A percentile compares a stretch with the other conserved stretches of the same genome.
Evolutionary conservation across 2,113 vertebrate species (phyloP).

Genomic region (Semicossyphus pulcher): DNA sequence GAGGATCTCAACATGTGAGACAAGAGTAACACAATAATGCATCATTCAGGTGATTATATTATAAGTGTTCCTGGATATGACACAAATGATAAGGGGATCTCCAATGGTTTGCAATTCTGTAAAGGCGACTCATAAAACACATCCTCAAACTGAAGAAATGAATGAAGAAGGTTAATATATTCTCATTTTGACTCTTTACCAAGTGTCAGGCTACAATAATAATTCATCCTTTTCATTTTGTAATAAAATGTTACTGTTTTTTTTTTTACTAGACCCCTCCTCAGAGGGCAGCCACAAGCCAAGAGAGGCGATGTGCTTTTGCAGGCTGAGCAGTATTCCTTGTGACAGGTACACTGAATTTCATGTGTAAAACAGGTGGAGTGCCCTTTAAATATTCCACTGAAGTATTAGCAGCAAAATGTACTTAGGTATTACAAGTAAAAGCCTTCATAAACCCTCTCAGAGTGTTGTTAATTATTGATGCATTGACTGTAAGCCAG

Average conservation of each 20-base stretch:
- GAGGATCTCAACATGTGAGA: conserved; percentile 3
- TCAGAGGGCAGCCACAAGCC: neutral
- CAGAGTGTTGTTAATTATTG: conserved; percentile 1
- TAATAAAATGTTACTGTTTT: neutral
- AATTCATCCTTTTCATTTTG: neutral
- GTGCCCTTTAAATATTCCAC: neutral
- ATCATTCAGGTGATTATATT: neutral
- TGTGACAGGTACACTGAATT: neutral
- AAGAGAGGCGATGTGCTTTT: neutral
- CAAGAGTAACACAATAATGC: neutral
- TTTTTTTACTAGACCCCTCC: neutral
- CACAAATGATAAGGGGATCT: neutral
- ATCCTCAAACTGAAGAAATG: neutral
- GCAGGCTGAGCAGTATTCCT: neutral
- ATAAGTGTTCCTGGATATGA: neutral
- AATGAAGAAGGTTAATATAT: too few relatives aligned
- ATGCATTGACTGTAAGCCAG: neutral
- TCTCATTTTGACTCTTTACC: neutral
- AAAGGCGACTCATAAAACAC: neutral
- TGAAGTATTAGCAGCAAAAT: conserved; percentile 7
- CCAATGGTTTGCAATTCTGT: too few relatives aligned
- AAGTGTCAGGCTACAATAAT: neutral
- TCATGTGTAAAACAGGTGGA: neutral
- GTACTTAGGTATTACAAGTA: neutral
- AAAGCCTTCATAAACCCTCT: neutral